Percentiles rank a stretch among this genome's conserved stretches.
phyloP scores from a whole-genome alignment of 2,888 invertebrate species.

The Sinodicranocentrus sp. region DNA sequence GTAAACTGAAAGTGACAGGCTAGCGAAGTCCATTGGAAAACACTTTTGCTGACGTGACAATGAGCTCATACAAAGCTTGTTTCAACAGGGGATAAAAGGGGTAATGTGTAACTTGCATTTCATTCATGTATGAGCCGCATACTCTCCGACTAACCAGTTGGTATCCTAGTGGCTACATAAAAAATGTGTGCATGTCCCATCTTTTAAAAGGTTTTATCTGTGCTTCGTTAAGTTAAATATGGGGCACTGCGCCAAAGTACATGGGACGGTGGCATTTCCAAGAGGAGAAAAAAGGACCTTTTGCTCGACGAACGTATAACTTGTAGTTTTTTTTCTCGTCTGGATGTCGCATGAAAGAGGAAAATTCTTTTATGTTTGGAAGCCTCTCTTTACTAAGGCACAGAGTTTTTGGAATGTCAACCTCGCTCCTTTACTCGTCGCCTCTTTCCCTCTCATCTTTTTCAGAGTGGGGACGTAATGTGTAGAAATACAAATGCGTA shows the following conservation, averaged over 20 bases:
- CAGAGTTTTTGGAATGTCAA: constrained; percentile 13
- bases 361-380: constrained; percentile 16
- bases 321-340: no score
- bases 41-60: constrained; percentile 47
- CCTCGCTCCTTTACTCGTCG: neutral
- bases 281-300: neutral
- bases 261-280: neutral
- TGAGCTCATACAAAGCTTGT: constrained; percentile 40
- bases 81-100: constrained; percentile 39
- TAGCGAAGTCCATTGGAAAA: constrained; percentile 45
- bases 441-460: constrained; percentile 14
- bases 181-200: neutral
- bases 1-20: constrained; percentile 51
- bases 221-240: constrained; percentile 4
- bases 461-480: no score
- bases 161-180: neutral
- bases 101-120: constrained; percentile 27
- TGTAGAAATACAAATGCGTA: constrained; percentile 35
- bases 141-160: neutral
- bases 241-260: constrained; percentile 11
- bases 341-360: neutral
- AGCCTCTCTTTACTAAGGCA: neutral
- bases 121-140: neutral
- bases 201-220: constrained; percentile 20
- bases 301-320: no score